Evolutionary conservation across 2,113 vertebrate genomes (phyloP).

Genomic region (Pedetes capensis): DNA sequence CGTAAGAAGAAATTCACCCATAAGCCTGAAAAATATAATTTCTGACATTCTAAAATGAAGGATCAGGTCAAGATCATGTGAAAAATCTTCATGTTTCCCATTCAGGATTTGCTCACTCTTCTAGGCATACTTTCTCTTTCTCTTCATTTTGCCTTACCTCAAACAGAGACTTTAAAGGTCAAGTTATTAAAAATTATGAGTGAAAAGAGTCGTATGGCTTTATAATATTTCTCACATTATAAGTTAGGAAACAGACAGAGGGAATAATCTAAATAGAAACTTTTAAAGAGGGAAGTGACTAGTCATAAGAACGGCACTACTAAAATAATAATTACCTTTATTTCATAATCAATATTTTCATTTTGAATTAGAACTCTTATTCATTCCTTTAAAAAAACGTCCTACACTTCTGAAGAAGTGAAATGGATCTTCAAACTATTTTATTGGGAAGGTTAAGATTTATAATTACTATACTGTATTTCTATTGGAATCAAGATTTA

Average conservation of each 20-base stretch:
- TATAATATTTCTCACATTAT: not conserved
- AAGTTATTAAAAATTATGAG: not conserved
- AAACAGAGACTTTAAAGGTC: not conserved
- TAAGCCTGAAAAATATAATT: not conserved
- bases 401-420: not conserved
- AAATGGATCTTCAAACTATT: not conserved
- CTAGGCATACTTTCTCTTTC: not conserved
- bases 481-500: conserved; percentile 6
- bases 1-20: not conserved
- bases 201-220: not conserved
- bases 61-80: not conserved
- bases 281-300: not conserved
- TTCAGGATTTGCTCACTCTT: not conserved
- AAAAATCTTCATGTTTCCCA: not conserved
- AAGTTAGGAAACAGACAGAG: not conserved
- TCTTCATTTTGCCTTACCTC: not conserved
- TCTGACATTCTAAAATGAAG: conserved; percentile 29
- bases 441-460: not conserved
- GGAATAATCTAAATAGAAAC: not conserved
- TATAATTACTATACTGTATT: not conserved
- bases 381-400: not conserved
- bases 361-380: not conserved
- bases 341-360: not conserved
- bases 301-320: not conserved
- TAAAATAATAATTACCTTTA: not conserved